A percentile compares a stretch with the other conserved stretches of the same genome.
phyloP scores from a whole-genome alignment of 2,888 invertebrate genomes.

The Xanthia icteritia region DNA sequence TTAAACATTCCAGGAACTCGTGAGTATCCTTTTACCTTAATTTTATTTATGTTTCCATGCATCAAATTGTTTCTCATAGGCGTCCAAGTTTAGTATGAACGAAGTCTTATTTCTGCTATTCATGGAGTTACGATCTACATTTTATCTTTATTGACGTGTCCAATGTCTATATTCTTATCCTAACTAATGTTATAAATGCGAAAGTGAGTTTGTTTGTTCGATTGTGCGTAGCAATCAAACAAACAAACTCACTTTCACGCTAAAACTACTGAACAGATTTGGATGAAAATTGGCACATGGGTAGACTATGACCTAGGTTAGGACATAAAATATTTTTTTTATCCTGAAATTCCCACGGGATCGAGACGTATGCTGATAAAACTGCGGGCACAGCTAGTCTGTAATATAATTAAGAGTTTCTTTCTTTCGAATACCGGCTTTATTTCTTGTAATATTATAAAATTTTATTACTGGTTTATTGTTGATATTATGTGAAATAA shows the following conservation, averaged over 20 bases:
- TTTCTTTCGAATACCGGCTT: not conserved
- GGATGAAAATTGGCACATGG: too few species aligned
- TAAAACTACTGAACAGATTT: too few species aligned
- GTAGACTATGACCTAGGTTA: too few species aligned
- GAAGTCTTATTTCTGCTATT: not conserved
- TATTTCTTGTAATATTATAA: not conserved
- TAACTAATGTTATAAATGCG: too few species aligned
- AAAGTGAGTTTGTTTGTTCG: too few species aligned
- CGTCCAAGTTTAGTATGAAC: not conserved
- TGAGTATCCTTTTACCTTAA: slow-evolving; percentile 57
- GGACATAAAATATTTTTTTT: too few species aligned
- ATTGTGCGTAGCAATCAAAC: too few species aligned
- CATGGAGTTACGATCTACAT: not conserved
- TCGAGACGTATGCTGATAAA: too few species aligned
- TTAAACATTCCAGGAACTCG: slow-evolving; percentile 75
- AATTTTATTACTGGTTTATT: not conserved
- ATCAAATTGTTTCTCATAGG: not conserved
- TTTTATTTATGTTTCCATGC: not conserved
- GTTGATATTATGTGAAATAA: not conserved
- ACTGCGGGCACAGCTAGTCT: not conserved
- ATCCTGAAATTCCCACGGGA: too few species aligned
- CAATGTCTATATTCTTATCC: not conserved
- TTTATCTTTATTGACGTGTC: not conserved
- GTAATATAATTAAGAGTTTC: not conserved
- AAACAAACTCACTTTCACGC: too few species aligned